Evolutionary conservation across 2,797 vertebrate genomes (phyloP), one percentile per base, ranked within the genome.

Genomic region (Cottoperca gobio): DNA sequence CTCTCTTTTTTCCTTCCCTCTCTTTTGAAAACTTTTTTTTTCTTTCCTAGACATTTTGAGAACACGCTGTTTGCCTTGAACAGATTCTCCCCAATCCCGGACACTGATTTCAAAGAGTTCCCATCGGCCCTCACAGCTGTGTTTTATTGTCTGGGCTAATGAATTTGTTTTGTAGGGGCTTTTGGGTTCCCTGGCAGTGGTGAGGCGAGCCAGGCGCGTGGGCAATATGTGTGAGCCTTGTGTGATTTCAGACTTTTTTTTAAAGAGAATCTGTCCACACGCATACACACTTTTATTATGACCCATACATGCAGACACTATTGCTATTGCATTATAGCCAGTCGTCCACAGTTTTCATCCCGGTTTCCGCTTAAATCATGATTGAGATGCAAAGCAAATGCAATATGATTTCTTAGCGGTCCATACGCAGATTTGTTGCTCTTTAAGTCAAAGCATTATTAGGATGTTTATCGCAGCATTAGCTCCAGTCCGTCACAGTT

Each of bases 141-240:
- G 84, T 91, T 93, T 93, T 92, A 93, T 94, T 92, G 89, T 91
- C 85, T 80, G 86, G 84, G 82, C 89, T 94, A 94, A 94, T 94
- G 78, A 91, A 90, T 94, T 93, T 92, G 87, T 94, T 93, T 93
- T 92, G 90, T 91, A 90, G 87, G 84, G 86, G 81, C 89, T 93
- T 91, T 89, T 86, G 63, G 87, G 89, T 92, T 93, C 90, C 88
- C 79, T 92, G 88, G 91, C 90, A 91, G 89, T 75, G 80, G 67
- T 74, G 73, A 88, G 85, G 79, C 76, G 53, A 88, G 86, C 86
- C 80, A 82, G 86, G 87, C 87, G 62, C 78, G 86, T 91, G 91
- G 87, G 88, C 85, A 85, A 31, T 86, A 57, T 86, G 69, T 83
- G 80, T 43, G 13, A 68, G 63, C 70, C 65, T 55, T 80, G 84